phyloP scores from a whole-genome alignment of 1,140 invertebrate species.

The Drosophila erecta region DNA sequence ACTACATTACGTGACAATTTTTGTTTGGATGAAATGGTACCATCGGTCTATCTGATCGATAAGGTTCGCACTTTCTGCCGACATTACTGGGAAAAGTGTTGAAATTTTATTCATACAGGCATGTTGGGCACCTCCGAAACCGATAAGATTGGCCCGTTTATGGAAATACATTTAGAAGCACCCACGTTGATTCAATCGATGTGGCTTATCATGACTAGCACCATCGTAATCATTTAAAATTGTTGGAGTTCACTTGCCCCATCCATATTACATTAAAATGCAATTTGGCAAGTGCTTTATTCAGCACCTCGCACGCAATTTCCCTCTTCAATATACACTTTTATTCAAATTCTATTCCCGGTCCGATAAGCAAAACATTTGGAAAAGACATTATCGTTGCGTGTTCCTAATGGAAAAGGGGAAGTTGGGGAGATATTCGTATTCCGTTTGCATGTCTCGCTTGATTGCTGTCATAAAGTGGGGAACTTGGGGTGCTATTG shows the following conservation, averaged over 20 bases:
- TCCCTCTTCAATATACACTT: slow-evolving; percentile 19
- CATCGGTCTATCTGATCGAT: slow-evolving; percentile 32
- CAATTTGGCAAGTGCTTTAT: slow-evolving; percentile 18
- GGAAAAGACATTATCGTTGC: slow-evolving; percentile 49
- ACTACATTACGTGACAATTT: slow-evolving; percentile 28
- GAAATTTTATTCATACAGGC: slow-evolving; percentile 30
- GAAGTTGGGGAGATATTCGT: slow-evolving; percentile 12
- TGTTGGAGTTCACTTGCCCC: neutral
- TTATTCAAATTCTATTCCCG: slow-evolving; percentile 41
- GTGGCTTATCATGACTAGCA: slow-evolving; percentile 11
- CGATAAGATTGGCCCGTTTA: slow-evolving; percentile 29
- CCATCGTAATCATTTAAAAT: slow-evolving; percentile 8
- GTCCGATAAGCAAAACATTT: slow-evolving; percentile 48
- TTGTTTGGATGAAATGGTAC: slow-evolving; percentile 6
- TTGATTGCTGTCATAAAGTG: slow-evolving; percentile 54
- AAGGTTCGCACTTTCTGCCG: slow-evolving; percentile 17
- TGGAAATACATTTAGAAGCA: slow-evolving; percentile 25
- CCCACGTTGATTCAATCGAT: slow-evolving; percentile 31
- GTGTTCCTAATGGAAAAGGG: slow-evolving; percentile 41
- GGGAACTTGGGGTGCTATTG: slow-evolving; percentile 7
- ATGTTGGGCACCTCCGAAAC: slow-evolving; percentile 11
- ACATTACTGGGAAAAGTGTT: slow-evolving; percentile 29
- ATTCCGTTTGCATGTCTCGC: slow-evolving; percentile 54
- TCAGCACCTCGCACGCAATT: slow-evolving; percentile 26
- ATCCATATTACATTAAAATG: slow-evolving; percentile 18